Evolutionary conservation across 2,797 vertebrate species (phyloP).

Genomic region (Crocidura indochinensis): DNA sequence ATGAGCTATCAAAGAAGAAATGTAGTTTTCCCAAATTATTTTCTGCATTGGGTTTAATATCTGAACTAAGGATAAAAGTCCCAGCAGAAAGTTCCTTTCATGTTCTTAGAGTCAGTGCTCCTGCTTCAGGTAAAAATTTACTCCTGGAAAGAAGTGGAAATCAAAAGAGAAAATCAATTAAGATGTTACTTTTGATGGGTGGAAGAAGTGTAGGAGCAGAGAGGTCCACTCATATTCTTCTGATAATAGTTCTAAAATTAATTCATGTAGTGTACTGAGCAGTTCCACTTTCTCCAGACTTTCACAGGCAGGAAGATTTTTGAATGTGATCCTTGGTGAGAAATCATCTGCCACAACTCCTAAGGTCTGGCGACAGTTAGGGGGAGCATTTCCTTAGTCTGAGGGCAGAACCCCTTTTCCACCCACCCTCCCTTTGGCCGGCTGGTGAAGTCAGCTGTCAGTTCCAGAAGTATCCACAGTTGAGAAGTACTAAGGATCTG

Average conservation of each 20-base stretch:
- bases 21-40: background rate
- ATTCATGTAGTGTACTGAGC: fast-evolving
- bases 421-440: background rate
- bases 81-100: background rate
- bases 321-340: no score
- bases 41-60: background rate
- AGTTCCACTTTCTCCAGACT: background rate
- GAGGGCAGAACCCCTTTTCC: background rate
- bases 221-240: background rate
- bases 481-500: background rate
- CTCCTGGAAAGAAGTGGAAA: conserved; percentile 30
- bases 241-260: background rate
- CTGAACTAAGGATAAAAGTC: conserved; percentile 22
- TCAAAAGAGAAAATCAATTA: background rate
- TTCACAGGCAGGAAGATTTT: background rate
- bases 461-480: background rate
- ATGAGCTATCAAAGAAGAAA: conserved; percentile 53
- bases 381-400: background rate
- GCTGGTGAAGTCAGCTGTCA: background rate
- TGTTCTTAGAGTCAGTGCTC: background rate
- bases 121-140: conserved; percentile 15
- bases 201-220: background rate
- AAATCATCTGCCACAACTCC: background rate
- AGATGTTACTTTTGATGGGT: background rate
- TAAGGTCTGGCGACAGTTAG: background rate